Conservation (phyloP, 2,113 vertebrate genomes). For the Ivindomyrus marchei region DNA sequence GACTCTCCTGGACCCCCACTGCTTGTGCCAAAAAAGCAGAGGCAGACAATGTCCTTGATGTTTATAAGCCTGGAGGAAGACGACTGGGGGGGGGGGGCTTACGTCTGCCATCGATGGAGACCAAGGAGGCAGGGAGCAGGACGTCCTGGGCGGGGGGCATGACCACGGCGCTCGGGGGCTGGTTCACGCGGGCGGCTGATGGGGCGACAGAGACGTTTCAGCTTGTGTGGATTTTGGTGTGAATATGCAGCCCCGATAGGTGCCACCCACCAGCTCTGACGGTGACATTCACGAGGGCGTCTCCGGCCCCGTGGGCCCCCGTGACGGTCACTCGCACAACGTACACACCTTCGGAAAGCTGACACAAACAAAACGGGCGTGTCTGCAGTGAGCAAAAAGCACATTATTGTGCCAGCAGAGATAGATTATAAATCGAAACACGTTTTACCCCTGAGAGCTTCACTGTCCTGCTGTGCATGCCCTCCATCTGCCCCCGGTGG, state of each 20-base stretch:
- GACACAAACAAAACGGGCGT: background rate
- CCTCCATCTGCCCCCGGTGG: conserved; percentile 60
- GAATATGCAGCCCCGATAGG: background rate
- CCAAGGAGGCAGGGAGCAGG: conserved; percentile 49
- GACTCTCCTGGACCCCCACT: background rate
- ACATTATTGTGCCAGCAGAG: background rate
- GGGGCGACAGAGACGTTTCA: background rate
- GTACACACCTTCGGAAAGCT: conserved; percentile 65
- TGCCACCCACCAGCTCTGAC: conserved; percentile 61
- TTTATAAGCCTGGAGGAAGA: background rate
- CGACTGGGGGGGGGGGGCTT: conserved; percentile 35
- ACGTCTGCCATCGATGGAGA: conserved; percentile 69
- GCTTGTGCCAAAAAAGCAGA: background rate
- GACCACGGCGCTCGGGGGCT: conserved; percentile 55
- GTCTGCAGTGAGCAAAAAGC: background rate
- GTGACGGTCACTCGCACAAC: conserved; percentile 62
- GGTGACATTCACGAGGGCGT: conserved; percentile 67
- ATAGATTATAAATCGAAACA: background rate
- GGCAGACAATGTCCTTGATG: background rate
- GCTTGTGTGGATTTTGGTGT: background rate
- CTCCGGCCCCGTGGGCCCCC: conserved; percentile 60
- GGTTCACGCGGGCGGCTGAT: conserved; percentile 56
- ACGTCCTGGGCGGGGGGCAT: conserved; percentile 63
- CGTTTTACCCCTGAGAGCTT: conserved; percentile 61
- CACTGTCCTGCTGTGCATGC: conserved; percentile 47